Conservation (phyloP, 2,113 vertebrate genomes). For the Nymphicus hollandicus region DNA sequence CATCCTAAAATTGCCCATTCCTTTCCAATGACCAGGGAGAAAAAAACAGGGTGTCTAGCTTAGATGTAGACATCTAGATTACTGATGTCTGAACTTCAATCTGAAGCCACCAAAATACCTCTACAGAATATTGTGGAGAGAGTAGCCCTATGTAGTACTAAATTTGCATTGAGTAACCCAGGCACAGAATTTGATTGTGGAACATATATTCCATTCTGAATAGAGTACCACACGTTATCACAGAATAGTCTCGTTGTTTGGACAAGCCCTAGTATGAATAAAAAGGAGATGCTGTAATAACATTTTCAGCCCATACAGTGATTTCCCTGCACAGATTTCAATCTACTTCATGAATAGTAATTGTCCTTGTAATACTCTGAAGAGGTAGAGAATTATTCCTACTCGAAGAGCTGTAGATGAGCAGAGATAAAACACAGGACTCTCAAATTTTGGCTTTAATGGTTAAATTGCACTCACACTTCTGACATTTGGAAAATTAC, state of each 20-base stretch:
- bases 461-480: not conserved
- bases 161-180: not conserved
- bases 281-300: not conserved
- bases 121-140: not conserved
- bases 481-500: not conserved
- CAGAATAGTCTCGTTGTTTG: not conserved
- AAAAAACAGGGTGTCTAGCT: not conserved
- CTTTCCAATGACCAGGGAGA: not conserved
- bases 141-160: not conserved
- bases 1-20: not conserved
- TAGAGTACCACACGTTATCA: not conserved
- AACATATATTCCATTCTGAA: not conserved
- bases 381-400: not conserved
- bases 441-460: not conserved
- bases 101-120: not conserved
- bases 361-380: not conserved
- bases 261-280: not conserved
- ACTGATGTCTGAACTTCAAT: not conserved
- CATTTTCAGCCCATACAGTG: not conserved
- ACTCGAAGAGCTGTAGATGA: not conserved
- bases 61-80: not conserved
- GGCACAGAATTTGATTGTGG: not conserved
- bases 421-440: not conserved
- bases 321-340: not conserved
- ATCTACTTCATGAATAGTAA: not conserved